These are phyloP conservation scores for Pseudococcus jackbeardsleyi DNA, from an alignment of 2,888 invertebrate species.

Conservation along the genomic window DNA sequence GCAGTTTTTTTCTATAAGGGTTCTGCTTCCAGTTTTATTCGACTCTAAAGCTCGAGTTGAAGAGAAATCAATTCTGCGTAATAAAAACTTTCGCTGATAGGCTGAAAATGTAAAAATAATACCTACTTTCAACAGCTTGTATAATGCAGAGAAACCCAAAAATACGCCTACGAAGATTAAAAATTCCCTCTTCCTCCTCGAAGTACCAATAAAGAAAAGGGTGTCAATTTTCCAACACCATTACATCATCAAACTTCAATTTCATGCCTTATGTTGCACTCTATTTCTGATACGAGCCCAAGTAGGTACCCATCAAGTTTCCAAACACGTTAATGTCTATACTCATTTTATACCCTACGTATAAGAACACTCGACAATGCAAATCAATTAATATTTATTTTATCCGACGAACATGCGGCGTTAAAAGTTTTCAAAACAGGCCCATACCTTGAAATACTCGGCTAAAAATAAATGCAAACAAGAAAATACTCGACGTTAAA, in stretches of 20 bases:
- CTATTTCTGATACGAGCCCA: neutral
- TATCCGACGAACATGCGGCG: neutral
- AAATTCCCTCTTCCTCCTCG: neutral
- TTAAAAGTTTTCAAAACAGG: neutral
- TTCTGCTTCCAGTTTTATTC: too few species aligned
- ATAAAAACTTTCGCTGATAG: too few species aligned
- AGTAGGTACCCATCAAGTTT: neutral
- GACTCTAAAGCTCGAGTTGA: too few species aligned
- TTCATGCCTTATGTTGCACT: neutral
- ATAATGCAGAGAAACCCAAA: too few species aligned
- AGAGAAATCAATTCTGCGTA: too few species aligned
- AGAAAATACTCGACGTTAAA: conserved; percentile 33
- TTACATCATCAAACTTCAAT: neutral
- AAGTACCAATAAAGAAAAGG: neutral
- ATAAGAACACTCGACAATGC: conserved; percentile 7
- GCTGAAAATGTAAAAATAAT: neutral
- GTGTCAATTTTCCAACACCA: neutral
- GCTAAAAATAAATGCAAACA: conserved; percentile 28
- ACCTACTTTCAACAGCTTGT: neutral
- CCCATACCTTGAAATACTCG: neutral
- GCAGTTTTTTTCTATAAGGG: too few species aligned
- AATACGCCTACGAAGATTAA: neutral
- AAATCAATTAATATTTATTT: conserved; percentile 37
- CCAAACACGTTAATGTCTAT: neutral
- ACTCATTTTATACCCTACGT: neutral